These are phyloP conservation scores for Halcyon malimbica DNA, from an alignment of 2,113 vertebrate genomes.

Conservation along the genomic window DNA sequence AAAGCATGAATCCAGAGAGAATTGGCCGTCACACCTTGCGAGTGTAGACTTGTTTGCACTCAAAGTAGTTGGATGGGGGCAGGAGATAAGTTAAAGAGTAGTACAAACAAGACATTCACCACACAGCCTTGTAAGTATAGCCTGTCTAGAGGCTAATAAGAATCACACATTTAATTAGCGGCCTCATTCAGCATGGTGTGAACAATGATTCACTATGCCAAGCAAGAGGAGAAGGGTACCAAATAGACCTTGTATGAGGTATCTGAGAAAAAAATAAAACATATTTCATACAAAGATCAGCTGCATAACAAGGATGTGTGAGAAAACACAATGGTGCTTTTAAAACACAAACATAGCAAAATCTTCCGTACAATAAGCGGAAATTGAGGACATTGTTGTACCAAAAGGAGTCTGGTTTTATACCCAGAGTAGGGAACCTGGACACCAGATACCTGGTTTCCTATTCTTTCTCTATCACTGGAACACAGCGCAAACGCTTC, in stretches of 20 bases:
- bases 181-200: constrained; percentile 56
- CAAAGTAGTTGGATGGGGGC: neutral
- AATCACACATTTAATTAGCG: constrained; percentile 57
- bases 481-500: neutral
- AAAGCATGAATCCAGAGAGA: neutral
- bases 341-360: neutral
- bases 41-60: constrained; percentile 23
- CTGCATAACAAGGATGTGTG: neutral
- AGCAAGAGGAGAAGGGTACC: neutral
- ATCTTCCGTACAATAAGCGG: neutral
- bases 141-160: constrained; percentile 45
- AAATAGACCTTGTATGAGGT: neutral
- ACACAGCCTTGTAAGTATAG: constrained; percentile 32
- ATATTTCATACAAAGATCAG: neutral
- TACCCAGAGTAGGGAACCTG: neutral
- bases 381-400: neutral
- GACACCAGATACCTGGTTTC: neutral
- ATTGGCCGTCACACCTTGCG: neutral
- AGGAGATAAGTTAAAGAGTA: neutral
- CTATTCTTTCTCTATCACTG: neutral
- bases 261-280: neutral
- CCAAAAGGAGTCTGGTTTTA: neutral
- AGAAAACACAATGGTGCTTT: neutral
- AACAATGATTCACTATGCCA: constrained; percentile 38
- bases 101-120: constrained; percentile 44